Base-by-base conservation (phyloP, 2,888 invertebrate species). In the Alloscopus bannaensis region DNA sequence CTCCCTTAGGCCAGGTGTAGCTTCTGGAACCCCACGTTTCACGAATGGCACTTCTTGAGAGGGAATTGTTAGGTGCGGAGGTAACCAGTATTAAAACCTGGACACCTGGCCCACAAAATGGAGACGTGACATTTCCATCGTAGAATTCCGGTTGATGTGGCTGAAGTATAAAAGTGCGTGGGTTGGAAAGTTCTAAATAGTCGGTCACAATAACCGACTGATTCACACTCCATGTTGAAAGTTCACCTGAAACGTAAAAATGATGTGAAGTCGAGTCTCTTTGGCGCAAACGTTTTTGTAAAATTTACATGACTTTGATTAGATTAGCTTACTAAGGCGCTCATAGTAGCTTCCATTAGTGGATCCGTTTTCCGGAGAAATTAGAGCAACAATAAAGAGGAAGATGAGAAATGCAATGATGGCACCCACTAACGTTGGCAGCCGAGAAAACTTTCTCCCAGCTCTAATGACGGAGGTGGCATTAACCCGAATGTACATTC, bases 11-110 rank as follows among this genome's bases (percentile, higher is more conserved):
- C 68, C 88, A 88, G 28, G 88, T 84, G 80, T 86, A 83, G 72
- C 88, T 87, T 80, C 90, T 57, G 13, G 84, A 81, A 20, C 86
- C 94, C 94, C 94, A 94, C 0, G 93, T 93, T 78, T 92, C 91
- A 80, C 94, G 88, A 64, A 94, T 93, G 0, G 93, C 92, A 47
- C 88, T 86, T 57, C 95, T 90, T 47, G 91, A 90, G 36, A 55
- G 72, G 16, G 71, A 75, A 65, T 84, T 82, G n/a, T 68, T 59
- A 11, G 84, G 84, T 18, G 83, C 81, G 8, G 86, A 84, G 0
- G 84, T 77, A 11, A 84, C 84, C 68, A 84, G 73, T 11, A 86
- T 82, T 29, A 86, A 64, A 8, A 84, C 65, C 69, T 86, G 82
- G 50, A 83, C 83, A 18, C 77, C 68, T 8, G 84, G 80, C 36